phyloP scores from a whole-genome alignment of 1,140 invertebrate species.

The Apis florea region DNA sequence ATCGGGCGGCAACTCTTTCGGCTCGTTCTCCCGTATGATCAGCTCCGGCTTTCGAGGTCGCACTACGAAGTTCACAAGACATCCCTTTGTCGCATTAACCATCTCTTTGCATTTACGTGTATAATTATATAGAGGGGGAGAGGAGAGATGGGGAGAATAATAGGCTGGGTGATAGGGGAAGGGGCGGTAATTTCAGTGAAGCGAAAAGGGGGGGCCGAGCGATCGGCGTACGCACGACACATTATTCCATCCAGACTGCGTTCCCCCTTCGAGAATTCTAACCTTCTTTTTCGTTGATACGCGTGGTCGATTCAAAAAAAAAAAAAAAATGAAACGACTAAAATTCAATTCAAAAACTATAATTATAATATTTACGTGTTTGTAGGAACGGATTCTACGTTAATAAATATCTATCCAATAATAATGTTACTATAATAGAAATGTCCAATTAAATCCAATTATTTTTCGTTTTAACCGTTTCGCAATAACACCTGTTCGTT shows the following conservation, averaged over 20 bases:
- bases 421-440: no score
- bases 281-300: no score
- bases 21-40: conserved; percentile 95
- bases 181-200: conserved; percentile 42
- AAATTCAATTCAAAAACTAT: no score
- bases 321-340: no score
- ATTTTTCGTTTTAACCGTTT: no score
- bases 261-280: background rate
- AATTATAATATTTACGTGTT: no score
- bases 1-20: conserved; percentile 92
- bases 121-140: conserved; percentile 39
- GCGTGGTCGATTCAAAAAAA: no score
- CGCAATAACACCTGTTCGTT: no score
- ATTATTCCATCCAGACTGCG: background rate
- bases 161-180: background rate
- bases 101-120: conserved; percentile 46
- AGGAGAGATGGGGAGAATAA: background rate
- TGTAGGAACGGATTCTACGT: no score
- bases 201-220: background rate
- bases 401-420: no score
- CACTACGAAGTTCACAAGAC: conserved; percentile 78
- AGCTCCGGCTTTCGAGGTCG: conserved; percentile 90
- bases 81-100: conserved; percentile 66
- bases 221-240: background rate
- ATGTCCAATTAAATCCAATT: no score